These are phyloP conservation scores for Heliangelus exortis DNA, from an alignment of 2,797 vertebrate genomes.

Conservation along the genomic window DNA sequence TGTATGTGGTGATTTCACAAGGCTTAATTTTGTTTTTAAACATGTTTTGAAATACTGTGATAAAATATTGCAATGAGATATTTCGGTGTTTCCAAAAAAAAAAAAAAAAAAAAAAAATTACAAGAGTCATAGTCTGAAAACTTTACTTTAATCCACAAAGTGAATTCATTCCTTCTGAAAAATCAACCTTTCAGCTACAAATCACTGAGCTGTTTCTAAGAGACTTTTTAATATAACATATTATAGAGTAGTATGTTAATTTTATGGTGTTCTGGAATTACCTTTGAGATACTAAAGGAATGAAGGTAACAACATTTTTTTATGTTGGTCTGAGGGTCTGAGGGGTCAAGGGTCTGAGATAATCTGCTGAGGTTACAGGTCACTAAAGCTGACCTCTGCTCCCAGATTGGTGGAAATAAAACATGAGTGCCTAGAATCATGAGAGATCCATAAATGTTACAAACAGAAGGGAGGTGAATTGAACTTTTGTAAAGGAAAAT, in stretches of 20 bases:
- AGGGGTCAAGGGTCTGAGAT: background rate
- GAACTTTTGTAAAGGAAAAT: background rate
- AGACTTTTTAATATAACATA: background rate
- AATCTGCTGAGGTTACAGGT: background rate
- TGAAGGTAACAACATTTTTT: background rate
- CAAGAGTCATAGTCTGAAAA: background rate
- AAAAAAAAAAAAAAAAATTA: background rate
- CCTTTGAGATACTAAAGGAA: background rate
- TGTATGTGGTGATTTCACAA: background rate
- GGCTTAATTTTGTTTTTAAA: constrained; percentile 15
- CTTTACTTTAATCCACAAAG: background rate
- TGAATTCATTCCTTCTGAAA: background rate
- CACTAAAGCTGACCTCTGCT: background rate
- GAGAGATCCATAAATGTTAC: background rate
- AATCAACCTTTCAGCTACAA: background rate
- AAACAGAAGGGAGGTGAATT: background rate
- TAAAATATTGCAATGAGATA: background rate
- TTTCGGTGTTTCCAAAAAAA: background rate
- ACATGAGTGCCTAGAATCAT: background rate
- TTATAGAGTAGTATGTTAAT: background rate
- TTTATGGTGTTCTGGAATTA: background rate
- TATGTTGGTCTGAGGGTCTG: no score
- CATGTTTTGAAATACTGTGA: background rate
- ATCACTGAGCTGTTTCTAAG: background rate
- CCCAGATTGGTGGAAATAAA: background rate